phyloP scores from a whole-genome alignment of 2,888 invertebrate species.

The Apamea epomidion region DNA sequence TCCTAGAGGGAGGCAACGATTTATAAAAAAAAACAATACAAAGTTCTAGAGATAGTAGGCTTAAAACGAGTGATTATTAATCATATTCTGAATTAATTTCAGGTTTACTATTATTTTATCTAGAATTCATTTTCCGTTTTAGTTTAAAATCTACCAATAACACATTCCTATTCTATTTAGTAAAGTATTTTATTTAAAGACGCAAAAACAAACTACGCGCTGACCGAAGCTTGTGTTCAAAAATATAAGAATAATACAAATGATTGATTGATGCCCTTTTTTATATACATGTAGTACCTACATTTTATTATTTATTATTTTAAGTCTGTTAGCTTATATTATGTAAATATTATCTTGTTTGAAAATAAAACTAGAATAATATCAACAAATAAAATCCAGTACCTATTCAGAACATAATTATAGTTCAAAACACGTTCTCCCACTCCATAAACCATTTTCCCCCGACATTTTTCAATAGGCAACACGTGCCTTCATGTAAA shows the following conservation, averaged over 20 bases:
- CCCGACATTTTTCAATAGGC: conserved; percentile 4
- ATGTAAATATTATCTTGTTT: too few relatives aligned
- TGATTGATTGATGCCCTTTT: too few relatives aligned
- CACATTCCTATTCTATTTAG: neutral
- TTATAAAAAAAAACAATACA: too few relatives aligned
- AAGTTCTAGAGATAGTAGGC: neutral
- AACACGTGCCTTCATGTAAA: conserved; percentile 12
- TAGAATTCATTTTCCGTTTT: neutral
- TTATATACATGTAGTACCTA: too few relatives aligned
- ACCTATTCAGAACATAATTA: neutral
- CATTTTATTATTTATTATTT: too few relatives aligned
- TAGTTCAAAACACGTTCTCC: neutral
- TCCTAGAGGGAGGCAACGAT: too few relatives aligned
- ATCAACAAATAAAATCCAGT: neutral
- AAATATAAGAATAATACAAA: neutral
- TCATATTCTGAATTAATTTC: neutral
- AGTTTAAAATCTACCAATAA: neutral
- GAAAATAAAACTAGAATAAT: neutral
- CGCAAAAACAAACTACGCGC: too few relatives aligned
- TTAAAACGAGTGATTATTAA: neutral
- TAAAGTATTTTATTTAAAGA: too few relatives aligned
- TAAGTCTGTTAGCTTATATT: too few relatives aligned
- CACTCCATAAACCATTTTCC: neutral
- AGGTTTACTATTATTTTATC: neutral
- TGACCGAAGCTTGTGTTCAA: too few relatives aligned